A percentile compares a stretch with the other conserved stretches of the same genome.
Conservation (phyloP, 2,888 invertebrate genomes). For the Hemaris fuciformis region DNA sequence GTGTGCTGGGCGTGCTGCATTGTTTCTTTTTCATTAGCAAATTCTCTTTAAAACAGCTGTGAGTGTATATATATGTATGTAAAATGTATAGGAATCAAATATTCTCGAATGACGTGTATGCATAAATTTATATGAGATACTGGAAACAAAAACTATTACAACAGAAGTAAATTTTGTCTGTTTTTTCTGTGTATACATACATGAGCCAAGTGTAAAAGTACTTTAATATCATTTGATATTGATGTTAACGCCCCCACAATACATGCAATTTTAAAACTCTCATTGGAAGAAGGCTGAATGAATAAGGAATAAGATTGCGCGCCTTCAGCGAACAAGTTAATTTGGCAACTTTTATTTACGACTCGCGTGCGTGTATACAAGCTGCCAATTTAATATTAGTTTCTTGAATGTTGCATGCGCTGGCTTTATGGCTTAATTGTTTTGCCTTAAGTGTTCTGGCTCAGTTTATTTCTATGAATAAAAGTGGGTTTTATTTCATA, state of each 20-base stretch:
- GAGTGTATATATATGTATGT: no score
- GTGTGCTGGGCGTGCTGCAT: no score
- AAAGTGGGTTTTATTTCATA: background rate
- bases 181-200: background rate
- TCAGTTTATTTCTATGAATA: background rate
- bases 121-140: no score
- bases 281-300: conserved; percentile 1
- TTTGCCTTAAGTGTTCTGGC: background rate
- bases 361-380: background rate
- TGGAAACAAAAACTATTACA: background rate
- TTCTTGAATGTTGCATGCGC: background rate
- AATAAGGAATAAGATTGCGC: conserved; percentile 4
- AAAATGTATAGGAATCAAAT: no score
- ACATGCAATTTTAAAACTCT: conserved; percentile 1
- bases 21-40: no score
- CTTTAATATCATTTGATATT: background rate
- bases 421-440: background rate
- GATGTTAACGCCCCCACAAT: background rate
- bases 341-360: conserved; percentile 2
- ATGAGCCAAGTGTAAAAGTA: background rate
- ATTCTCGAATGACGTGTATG: no score
- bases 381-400: conserved; percentile 8
- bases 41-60: no score
- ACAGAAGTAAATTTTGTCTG: background rate
- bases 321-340: conserved; percentile 6